phyloP scores from a whole-genome alignment of 2,888 invertebrate species.

The Cacoxenus indagator region DNA sequence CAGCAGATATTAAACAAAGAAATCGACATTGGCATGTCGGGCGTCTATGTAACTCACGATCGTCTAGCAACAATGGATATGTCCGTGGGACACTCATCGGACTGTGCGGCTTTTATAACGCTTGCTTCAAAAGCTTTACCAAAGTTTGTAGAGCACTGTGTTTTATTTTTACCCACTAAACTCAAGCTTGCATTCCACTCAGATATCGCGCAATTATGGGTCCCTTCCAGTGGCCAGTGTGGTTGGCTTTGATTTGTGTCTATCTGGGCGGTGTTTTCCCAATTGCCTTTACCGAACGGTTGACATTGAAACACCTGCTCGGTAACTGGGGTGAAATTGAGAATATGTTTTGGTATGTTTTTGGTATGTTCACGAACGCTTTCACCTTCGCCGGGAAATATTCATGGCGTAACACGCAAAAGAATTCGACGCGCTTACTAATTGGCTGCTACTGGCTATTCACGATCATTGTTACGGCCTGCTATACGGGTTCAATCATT shows the following conservation, averaged over 20 bases:
- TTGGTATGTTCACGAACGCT: constrained; percentile 87
- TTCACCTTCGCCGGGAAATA: constrained; percentile 80
- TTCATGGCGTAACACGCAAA: constrained; percentile 80
- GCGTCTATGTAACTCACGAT: constrained; percentile 77
- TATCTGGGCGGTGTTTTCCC: constrained; percentile 83
- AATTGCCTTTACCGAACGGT: constrained; percentile 80
- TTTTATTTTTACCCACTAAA: neutral
- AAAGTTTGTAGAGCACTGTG: constrained; percentile 74
- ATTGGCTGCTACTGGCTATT: constrained; percentile 88
- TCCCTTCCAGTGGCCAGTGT: constrained; percentile 86
- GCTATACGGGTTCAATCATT: constrained; percentile 87
- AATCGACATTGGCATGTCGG: constrained; percentile 80
- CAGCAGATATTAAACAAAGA: constrained; percentile 73
- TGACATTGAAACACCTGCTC: constrained; percentile 77
- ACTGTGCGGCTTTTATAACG: constrained; percentile 84
- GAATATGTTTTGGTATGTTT: constrained; percentile 91
- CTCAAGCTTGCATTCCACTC: constrained; percentile 15
- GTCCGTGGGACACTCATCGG: constrained; percentile 78
- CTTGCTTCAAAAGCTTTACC: constrained; percentile 84
- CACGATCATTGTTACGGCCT: constrained; percentile 86
- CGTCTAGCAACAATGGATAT: constrained; percentile 74
- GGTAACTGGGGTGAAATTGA: constrained; percentile 81
- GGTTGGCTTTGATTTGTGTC: constrained; percentile 79
- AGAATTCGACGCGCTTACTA: constrained; percentile 79
- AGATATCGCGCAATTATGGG: constrained; percentile 87